Evolutionary conservation across 2,113 vertebrate species (phyloP).

Genomic region (Austrofundulus limnaeus): DNA sequence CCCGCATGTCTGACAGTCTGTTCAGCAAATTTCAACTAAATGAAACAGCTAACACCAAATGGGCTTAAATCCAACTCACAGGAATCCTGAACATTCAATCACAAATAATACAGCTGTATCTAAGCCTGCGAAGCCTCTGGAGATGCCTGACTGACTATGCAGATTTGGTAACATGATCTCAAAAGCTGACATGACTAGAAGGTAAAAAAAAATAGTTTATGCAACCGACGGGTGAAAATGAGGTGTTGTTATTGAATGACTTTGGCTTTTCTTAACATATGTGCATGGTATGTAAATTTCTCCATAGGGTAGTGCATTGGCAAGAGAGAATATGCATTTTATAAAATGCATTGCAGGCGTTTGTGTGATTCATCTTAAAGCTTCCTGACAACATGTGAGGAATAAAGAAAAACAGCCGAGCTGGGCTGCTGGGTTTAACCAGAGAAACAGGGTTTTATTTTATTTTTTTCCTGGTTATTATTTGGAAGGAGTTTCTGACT

Average conservation of each 20-base stretch:
- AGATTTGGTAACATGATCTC: conserved; percentile 64
- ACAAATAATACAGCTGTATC: conserved; percentile 61
- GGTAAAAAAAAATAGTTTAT: conserved; percentile 25
- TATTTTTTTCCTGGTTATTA: neutral
- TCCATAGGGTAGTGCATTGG: conserved; percentile 1
- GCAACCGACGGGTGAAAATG: conserved; percentile 15
- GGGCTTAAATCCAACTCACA: conserved; percentile 50
- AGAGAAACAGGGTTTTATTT: neutral
- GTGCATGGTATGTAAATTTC: conserved; percentile 16
- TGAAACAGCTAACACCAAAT: conserved; percentile 57
- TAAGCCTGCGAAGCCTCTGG: conserved; percentile 58
- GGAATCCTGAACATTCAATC: conserved; percentile 58
- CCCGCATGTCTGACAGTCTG: conserved; percentile 61
- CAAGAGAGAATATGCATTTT: conserved; percentile 5
- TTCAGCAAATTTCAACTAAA: conserved; percentile 52
- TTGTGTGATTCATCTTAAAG: conserved; percentile 31
- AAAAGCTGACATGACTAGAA: conserved; percentile 45
- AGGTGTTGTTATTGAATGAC: conserved; percentile 28
- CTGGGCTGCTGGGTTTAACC: neutral
- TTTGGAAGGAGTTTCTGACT: neutral
- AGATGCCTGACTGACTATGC: conserved; percentile 57
- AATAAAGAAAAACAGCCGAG: conserved; percentile 2
- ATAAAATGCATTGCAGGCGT: conserved; percentile 17
- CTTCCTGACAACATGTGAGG: conserved; percentile 21
- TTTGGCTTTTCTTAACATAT: conserved; percentile 33